Conservation (phyloP, 2,888 invertebrate genomes). For the Drosophila barbarae region DNA sequence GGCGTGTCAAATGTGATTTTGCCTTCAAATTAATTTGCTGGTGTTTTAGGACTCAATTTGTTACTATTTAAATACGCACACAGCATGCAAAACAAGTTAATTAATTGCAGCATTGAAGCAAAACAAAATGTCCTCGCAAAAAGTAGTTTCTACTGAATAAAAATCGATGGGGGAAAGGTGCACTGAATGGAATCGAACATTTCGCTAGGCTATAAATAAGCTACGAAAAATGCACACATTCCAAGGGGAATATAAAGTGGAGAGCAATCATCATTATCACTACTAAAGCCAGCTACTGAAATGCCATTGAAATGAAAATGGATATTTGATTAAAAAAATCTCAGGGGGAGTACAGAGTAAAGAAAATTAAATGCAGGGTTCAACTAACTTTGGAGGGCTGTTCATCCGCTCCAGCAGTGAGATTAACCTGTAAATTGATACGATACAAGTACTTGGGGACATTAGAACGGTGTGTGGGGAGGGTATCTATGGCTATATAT, state of each 20-base stretch:
- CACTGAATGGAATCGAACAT: constrained; percentile 8
- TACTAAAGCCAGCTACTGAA: constrained; percentile 26
- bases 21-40: constrained; percentile 31
- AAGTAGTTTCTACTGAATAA: constrained; percentile 18
- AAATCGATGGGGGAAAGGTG: constrained; percentile 20
- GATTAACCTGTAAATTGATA: constrained; percentile 79
- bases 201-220: constrained; percentile 7
- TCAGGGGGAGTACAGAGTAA: constrained; percentile 29
- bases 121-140: constrained; percentile 13
- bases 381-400: constrained; percentile 80
- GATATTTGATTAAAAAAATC: constrained; percentile 1
- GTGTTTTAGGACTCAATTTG: constrained; percentile 24
- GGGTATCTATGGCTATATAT: constrained; percentile 6
- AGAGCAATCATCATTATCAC: constrained; percentile 13
- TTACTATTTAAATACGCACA: constrained; percentile 17
- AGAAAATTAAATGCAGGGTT: constrained; percentile 35
- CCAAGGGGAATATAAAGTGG: constrained; percentile 20
- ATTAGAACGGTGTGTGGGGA: constrained; percentile 31
- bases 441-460: constrained; percentile 48
- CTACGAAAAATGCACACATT: constrained; percentile 39
- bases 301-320: constrained; percentile 23
- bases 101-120: constrained; percentile 31
- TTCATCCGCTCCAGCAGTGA: constrained; percentile 80
- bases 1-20: constrained; percentile 36
- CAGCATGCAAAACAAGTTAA: constrained; percentile 38